Evolutionary conservation across 64 coral and sea anemone species (phyloP), one percentile per base, ranked within the genome.

Genomic region (Actinia tenebrosa): DNA sequence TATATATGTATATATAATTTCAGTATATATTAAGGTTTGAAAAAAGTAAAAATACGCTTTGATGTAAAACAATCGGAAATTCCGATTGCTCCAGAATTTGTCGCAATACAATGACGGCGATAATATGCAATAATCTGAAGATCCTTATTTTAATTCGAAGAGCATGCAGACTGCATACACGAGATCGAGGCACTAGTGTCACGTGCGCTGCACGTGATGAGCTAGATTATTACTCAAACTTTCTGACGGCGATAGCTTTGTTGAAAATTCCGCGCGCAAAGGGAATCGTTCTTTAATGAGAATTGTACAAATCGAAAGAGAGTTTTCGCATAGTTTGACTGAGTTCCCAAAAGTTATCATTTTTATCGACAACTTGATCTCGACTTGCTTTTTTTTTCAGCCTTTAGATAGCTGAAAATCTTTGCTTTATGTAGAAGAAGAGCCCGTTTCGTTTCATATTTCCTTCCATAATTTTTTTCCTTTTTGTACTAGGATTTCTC

Each of bases 21-120:
- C 20, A 5, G 22, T 66, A 66, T 66, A 66, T 81, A 81, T 81
- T 81, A 81, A 81, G 43, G 46, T 81, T 75, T 81, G 79, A 53
- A 81, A 50, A 81, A 81, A 81, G 79, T 81, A 81, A 81, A 81
- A 81, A 81, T 81, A 81, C 27, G 79, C 50, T 53, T 81, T 75
- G 37, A 75, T 27, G 69, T 75, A 27, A 75, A 75, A 75, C 69
- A 75, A 75, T 75, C 69, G 69, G 25, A 26, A 58, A 30, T 75
- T 13, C 69, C 69, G 69, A 75, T 75, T 75, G 69, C 69, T 30
- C 25, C 27, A 27, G 69, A 75, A 75, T 75, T 75, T 14, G 10
- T 81, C 79, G 43, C 79, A 47, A 81, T 81, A 52, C 50, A 22
- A 53, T 22, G 18, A n/a, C 45, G 14, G 79, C 79, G 43, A 81